phyloP scores from a whole-genome alignment of 2,113 vertebrate genomes.

The Chaetops frenatus region DNA sequence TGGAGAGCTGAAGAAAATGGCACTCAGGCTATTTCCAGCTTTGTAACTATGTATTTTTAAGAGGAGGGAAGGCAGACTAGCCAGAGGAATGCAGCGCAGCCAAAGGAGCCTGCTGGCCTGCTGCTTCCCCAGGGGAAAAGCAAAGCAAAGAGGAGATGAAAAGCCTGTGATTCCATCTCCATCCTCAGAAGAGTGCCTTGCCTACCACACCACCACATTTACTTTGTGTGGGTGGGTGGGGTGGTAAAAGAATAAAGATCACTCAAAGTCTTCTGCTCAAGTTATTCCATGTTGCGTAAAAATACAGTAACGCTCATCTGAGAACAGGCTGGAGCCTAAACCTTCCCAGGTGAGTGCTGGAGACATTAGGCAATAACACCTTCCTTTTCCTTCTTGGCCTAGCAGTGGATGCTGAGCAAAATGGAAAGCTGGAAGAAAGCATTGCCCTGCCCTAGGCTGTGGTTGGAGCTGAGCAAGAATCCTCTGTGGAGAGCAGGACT shows the following conservation, averaged over 20 bases:
- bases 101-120: background rate
- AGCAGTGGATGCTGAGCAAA: background rate
- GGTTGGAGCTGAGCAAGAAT: background rate
- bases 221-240: background rate
- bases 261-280: background rate
- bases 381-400: background rate
- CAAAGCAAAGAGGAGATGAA: slow-evolving; percentile 40
- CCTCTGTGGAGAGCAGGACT: fast-evolving
- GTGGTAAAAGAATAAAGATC: background rate
- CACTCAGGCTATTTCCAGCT: background rate
- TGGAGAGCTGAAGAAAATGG: background rate
- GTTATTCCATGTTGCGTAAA: background rate
- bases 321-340: slow-evolving; percentile 26
- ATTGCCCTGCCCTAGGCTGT: background rate
- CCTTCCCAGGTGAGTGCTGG: background rate
- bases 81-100: background rate
- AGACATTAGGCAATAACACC: background rate
- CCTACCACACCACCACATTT: slow-evolving; percentile 19
- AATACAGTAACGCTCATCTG: background rate
- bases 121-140: background rate
- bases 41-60: background rate
- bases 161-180: background rate
- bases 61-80: background rate
- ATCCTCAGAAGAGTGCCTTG: slow-evolving; percentile 26
- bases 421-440: background rate